Percentiles rank a stretch among this genome's conserved stretches.
These are phyloP conservation scores for Thecophora atra DNA, from an alignment of 2,888 invertebrate species.

Conservation along the genomic window DNA sequence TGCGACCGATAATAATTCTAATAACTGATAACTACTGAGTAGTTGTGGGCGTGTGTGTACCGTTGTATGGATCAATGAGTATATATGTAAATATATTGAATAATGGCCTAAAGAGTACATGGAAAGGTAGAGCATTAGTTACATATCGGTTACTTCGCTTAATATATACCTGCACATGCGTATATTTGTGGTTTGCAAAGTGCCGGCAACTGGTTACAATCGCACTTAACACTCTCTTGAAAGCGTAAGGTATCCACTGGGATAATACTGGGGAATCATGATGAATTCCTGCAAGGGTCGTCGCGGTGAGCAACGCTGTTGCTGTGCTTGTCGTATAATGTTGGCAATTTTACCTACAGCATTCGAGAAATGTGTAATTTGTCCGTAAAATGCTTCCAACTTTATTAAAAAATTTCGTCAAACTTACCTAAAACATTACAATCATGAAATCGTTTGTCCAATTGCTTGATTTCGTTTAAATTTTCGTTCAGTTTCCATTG, in stretches of 20 bases:
- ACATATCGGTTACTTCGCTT: constrained; percentile 23
- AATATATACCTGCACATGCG: constrained; percentile 18
- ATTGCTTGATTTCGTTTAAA: constrained; percentile 56
- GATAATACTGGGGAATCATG: constrained; percentile 66
- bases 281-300: constrained; percentile 59
- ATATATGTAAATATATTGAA: constrained; percentile 21
- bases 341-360: constrained; percentile 63
- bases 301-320: constrained; percentile 49
- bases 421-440: constrained; percentile 63
- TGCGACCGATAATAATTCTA: too few relatives aligned
- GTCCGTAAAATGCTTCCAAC: neutral
- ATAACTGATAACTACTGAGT: constrained; percentile 33
- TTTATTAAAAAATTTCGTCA: too few relatives aligned
- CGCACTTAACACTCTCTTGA: constrained; percentile 56
- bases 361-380: neutral
- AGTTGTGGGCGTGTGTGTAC: constrained; percentile 15
- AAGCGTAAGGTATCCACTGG: constrained; percentile 61
- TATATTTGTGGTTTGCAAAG: neutral
- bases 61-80: neutral
- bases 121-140: constrained; percentile 30
- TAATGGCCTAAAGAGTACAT: constrained; percentile 21
- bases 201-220: neutral
- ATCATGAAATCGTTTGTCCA: constrained; percentile 60
- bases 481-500: constrained; percentile 61
- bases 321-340: constrained; percentile 62